Base-by-base conservation (phyloP, 2,797 vertebrate species). In the Centropyge bicolor region DNA sequence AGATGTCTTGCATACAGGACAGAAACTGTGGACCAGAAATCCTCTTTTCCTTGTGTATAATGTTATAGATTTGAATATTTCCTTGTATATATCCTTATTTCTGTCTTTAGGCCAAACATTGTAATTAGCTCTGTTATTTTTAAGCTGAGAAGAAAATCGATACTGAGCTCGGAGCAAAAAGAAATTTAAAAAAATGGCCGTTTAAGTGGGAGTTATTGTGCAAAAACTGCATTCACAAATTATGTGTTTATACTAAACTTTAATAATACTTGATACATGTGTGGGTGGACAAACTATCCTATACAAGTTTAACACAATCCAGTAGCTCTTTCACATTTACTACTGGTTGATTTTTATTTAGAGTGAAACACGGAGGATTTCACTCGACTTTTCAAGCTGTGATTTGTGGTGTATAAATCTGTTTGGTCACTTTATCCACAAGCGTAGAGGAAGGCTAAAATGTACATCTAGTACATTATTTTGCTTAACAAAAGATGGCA, bases 221-320 rank as follows among this genome's bases (percentile, higher is more conserved):
- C 35, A 43, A 35, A 55, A 70, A 49, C 52, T 60, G 51, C 10
- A 71, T 59, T 48, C 3, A n/a, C 38, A 63, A 63, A 51, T 78
- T 22, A 36, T 40, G 45, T 31, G 35, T 62, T 64, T n/a, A 54
- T 43, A 27, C 3, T 54, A n/a, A 62, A 52, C 2, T 13, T 49
- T 24, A 57, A 27, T 51, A 31, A 55, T 17, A 38, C 43, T n/a
- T 36, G 6, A 55, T 61, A 31, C 10, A 51, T 10, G 24, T 0
- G 3, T 51, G 35, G 69, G 41, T 17, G 43, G 8, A n/a, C 3
- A 17, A 27, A 61, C 41, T 46, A 57, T 56, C 27, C 4, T 19
- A 20, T 5, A 22, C 9, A 24, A 5, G 38, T 20, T 51, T 9
- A 56, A 24, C 66, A 19, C 6, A 35, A 20, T 4, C 40, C 49